Base-by-base conservation (phyloP, 2,113 vertebrate genomes). In the Rutilus rutilus region DNA sequence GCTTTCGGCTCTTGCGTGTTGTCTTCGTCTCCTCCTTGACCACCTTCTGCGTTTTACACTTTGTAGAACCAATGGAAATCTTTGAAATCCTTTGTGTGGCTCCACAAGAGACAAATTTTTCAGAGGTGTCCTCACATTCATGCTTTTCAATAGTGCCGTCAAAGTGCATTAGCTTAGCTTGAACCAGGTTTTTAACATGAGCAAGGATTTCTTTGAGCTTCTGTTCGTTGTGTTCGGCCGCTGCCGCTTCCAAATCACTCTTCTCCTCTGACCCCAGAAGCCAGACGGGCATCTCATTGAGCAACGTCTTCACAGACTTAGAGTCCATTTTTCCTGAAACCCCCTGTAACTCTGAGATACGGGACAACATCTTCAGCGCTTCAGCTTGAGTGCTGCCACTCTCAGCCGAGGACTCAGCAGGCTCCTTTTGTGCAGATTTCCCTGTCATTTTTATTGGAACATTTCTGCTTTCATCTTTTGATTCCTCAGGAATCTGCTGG, bases 301-400 rank as follows among this genome's bases (percentile, higher is more conserved):
- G 90, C 75, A 95, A 92, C 30, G 88, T 88, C 88, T 94, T 95
- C 88, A 94, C 93, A 85, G 91, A 92, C 86, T 95, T 91, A 45
- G 91, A 90, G 87, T 92, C 81, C 9, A 90, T 92, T 88, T 92
- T 93, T 86, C 92, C 91, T 87, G 93, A 92, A 82, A 92, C 85
- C 36, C 75, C 85, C 93, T 96, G 95, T 81, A 94, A 91, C 83
- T 96, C 92, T 85, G 91, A 94, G 77, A 96, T 90, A 86, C 93
- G 91, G 86, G 93, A 94, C 86, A 96, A 91, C 91, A 96, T 92
- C 77, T 94, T 88, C 82, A 95, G 94, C 57, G 94, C 90, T 81
- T 96, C 94, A 79, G 94, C 93, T 86, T 87, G 93, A 91, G 92
- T 93, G 54, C 94, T 93, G 86, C 89, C 79, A 91, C 90, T 92